A percentile compares a stretch with the other conserved stretches of the same genome.
phyloP scores from a whole-genome alignment of 2,113 vertebrate species.

The Rhegmatorhina hoffmannsi region DNA sequence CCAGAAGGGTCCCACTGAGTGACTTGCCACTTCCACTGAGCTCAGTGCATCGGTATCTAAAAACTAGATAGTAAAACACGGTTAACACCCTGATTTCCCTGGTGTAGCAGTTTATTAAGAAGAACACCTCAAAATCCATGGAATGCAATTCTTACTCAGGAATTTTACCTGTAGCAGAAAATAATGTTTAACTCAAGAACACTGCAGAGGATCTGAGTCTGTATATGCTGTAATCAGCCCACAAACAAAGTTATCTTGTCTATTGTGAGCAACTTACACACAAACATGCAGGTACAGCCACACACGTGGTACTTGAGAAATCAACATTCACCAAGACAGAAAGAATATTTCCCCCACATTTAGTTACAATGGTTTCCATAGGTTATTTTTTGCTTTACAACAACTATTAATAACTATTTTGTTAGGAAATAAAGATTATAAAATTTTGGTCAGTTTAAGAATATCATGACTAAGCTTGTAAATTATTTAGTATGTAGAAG shows the following conservation, averaged over 20 bases:
- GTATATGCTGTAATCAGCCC: background rate
- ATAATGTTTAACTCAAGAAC: background rate
- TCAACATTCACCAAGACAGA: background rate
- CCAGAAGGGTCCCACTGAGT: background rate
- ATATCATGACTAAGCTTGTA: background rate
- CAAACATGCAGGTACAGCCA: background rate
- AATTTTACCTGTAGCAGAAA: background rate
- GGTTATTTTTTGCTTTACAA: background rate
- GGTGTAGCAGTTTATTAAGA: background rate
- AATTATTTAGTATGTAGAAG: background rate
- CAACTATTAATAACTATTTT: background rate
- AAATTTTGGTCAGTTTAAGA: background rate
- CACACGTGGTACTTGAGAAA: background rate
- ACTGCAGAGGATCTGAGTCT: background rate
- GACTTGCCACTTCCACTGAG: background rate
- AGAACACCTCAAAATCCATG: background rate
- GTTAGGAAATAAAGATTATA: background rate
- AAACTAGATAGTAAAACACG: background rate
- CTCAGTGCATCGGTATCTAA: background rate
- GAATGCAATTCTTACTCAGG: background rate
- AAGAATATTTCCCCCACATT: background rate
- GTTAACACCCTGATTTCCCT: background rate
- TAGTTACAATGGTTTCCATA: background rate
- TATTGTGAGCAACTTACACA: background rate
- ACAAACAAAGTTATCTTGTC: background rate